Base-by-base conservation (phyloP, 2,797 vertebrate species). In the Babyrousa celebensis region DNA sequence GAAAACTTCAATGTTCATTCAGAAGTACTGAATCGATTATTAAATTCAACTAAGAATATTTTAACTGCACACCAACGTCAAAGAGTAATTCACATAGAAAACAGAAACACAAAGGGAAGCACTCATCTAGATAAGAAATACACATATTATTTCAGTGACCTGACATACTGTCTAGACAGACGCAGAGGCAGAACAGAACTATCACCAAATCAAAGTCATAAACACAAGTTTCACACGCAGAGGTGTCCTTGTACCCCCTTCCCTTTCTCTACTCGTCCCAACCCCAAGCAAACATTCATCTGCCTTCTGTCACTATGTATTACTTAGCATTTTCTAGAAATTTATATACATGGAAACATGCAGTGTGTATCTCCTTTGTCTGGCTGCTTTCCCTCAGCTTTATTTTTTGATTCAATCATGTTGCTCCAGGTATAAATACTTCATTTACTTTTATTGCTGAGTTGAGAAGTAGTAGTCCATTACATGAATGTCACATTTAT, bases 71-170 rank as follows among this genome's bases (percentile, higher is more conserved):
- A 97, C 94, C 97, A 95, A 96, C 96, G 97, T 97, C 98, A 98
- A 98, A 97, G 91, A 96, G 93, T 95, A 98, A 96, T 90, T 97
- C 97, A 97, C 87, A 96, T 63, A 96, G 98, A 93, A 97, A 98
- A 98, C 3, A 96, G 96, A 98, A 98, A 97, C 96, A 97, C 96
- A 98, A 97, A 97, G 94, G 93, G 92, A 97, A 92, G 89, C 97
- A 97, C 96, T 97, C 96, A 98, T 96, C 96, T 98, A 97, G 94
- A 98, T 97, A 96, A 97, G 97, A 98, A 97, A 97, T 95, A 97
- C 96, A 88, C 96, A 97, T 97, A 97, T 96, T 97, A 97, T 97
- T 96, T 98, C 97, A 97, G 96, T 97, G 96, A 91, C 60, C 65
- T 98, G 97, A 98, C 95, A 79, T 97, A 97, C 97, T 95, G 96